Base-by-base conservation (phyloP, 2,797 vertebrate species). In the Ataeniobius toweri region DNA sequence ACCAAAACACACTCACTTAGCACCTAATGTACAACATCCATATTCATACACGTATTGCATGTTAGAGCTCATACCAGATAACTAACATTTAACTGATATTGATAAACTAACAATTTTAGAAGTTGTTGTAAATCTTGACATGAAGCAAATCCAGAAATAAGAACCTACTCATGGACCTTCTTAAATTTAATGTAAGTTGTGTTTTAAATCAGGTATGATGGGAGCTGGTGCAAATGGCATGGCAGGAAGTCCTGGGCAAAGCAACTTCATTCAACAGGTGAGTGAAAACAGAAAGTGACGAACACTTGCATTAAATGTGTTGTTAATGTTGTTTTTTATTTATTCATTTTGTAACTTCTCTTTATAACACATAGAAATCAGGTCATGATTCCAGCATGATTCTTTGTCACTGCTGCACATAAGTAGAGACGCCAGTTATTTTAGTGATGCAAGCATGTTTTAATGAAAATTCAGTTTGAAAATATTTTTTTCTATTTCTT, bases 261-360 rank as follows among this genome's bases (percentile, higher is more conserved):
- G 96, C 89, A 97, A 95, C 41, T 99, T 96, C 89, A 96, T 97
- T 76, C 97, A 98, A 84, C 98, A 98, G 96, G 98, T 99, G 91
- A 86, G 94, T 6, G 9, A 68, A 39, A 70, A 41, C 5, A 67
- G 16, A 70, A 72, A 55, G 39, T 28, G 3, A 7, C 22, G 16
- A 59, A 73, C 72, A 10, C 9, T 3, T 78, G 26, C 5, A 58
- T 53, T 18, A 20, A 53, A 53, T 53, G 51, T 20, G 18, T 20
- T 53, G 16, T 68, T 78, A 16, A 58, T 24, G 53, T 58, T 56
- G 24, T 1, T 63, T 72, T 78, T 36, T 39, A 28, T 70, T n/a
- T 65, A 22, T 20, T 20, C 3, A 39, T 24, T 18, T 20, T 39
- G 10, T 22, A 41, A 39, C 18, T 22, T 6, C 16, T 67, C 26